Evolutionary conservation across 2,888 invertebrate genomes (phyloP).

Genomic region (Magallana nippona): DNA sequence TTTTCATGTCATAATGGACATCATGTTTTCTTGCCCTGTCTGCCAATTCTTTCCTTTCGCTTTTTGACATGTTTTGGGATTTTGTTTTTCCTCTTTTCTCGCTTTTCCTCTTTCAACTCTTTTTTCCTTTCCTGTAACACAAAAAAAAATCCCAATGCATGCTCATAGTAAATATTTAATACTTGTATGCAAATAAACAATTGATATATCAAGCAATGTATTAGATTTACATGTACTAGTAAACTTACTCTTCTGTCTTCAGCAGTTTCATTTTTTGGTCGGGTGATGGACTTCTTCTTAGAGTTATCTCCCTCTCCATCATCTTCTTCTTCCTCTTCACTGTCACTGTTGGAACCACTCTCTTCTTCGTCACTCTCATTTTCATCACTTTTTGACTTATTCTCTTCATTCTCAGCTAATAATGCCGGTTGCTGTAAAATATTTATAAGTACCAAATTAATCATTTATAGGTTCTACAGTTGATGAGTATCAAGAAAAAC

Average conservation of each 20-base stretch:
- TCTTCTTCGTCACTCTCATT: slow-evolving; percentile 73
- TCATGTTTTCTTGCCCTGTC: slow-evolving; percentile 52
- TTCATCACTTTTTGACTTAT: slow-evolving; percentile 40
- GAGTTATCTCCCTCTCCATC: slow-evolving; percentile 56
- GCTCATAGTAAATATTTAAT: too few relatives aligned
- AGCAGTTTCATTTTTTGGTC: slow-evolving; percentile 77
- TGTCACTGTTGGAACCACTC: slow-evolving; percentile 43
- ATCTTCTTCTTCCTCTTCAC: slow-evolving; percentile 52
- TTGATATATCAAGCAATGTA: too few relatives aligned
- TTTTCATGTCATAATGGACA: neutral
- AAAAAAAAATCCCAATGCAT: neutral
- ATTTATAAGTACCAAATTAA: neutral
- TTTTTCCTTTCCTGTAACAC: slow-evolving; percentile 85
- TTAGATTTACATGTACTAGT: too few relatives aligned
- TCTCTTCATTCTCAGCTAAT: slow-evolving; percentile 44
- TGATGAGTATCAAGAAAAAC: too few relatives aligned
- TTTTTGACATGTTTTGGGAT: slow-evolving; percentile 96
- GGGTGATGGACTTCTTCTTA: slow-evolving; percentile 81
- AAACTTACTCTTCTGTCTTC: neutral
- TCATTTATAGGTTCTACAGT: too few relatives aligned
- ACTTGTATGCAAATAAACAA: too few relatives aligned
- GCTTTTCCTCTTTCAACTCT: slow-evolving; percentile 91
- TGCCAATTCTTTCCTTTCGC: slow-evolving; percentile 84
- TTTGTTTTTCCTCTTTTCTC: slow-evolving; percentile 93
- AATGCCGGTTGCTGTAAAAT: slow-evolving; percentile 56